Evolutionary conservation across 2,113 vertebrate species (phyloP).

Genomic region (Crotalus tigris): DNA sequence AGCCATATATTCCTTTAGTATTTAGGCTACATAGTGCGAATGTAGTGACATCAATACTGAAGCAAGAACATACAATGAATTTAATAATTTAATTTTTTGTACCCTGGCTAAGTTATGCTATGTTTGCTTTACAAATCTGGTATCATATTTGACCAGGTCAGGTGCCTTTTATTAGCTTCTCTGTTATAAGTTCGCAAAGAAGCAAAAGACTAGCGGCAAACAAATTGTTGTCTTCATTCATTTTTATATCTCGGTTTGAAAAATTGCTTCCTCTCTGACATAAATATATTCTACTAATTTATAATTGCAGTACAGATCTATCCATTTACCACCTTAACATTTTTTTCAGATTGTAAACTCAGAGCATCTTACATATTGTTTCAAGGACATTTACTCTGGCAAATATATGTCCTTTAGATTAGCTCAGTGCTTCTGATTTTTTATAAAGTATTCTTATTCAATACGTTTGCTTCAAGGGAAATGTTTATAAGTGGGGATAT

Average conservation of each 20-base stretch:
- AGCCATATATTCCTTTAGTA: not conserved
- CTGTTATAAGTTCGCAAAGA: not conserved
- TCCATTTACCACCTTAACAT: not conserved
- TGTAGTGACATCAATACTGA: not conserved
- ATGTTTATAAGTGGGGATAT: not conserved
- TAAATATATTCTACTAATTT: conserved; percentile 27
- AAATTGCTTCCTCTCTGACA: conserved; percentile 44
- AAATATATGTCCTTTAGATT: not conserved
- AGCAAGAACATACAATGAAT: not conserved
- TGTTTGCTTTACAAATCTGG: not conserved
- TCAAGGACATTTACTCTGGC: not conserved
- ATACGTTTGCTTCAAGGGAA: not conserved
- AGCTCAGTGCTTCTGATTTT: not conserved
- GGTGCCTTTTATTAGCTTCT: not conserved
- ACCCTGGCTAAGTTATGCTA: not conserved
- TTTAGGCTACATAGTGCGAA: not conserved
- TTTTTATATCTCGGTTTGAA: not conserved
- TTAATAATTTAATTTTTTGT: not conserved
- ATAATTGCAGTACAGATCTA: conserved; percentile 4
- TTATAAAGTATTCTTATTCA: not conserved
- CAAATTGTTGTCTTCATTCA: not conserved
- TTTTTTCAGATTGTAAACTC: conserved; percentile 17
- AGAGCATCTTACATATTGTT: conserved; percentile 28
- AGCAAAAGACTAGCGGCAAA: rapidly evolving
- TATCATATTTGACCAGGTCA: rapidly evolving